Evolutionary conservation across 2,113 vertebrate genomes (phyloP), one percentile per base, ranked within the genome.

Genomic region (Tiliqua scincoides): DNA sequence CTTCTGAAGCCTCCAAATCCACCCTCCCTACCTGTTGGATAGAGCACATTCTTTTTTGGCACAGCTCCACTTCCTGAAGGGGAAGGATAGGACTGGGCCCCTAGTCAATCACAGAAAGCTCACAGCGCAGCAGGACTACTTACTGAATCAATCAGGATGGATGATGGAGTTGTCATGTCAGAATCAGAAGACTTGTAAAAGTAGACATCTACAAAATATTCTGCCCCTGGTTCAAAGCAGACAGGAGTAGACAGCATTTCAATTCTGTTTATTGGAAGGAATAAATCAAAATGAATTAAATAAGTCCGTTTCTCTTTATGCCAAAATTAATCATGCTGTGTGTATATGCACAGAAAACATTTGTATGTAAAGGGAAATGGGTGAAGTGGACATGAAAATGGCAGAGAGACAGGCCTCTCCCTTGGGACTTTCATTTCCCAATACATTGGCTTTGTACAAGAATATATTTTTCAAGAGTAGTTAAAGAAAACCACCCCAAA

Each of bases 71-170:
- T n/a, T n/a, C n/a, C 43, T 48, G 43, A 48, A 48, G 43, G 43
- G 8, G 43, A 48, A 48, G 43, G 43, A 48, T 48, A 48, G 43
- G 43, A 48, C 8, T 48, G 43, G 43, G 43, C 43, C 8, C 4
- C 43, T 48, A 48, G 43, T 48, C 43, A 48, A 48, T 48, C 54
- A 52, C 52, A 65, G 17, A 32, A 10, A 85, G 30, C 15, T 20
- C 57, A 7, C 10, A 12, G 20, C 40, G 21, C 23, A 85, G 83
- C 1, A 78, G 43, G 67, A 30, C 72, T 89, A 93, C 97, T 98
- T 95, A 99, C 98, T 70, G 98, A 98, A 92, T 98, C 98, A 65
- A 98, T 94, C 85, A 98, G 94, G 93, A 98, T 95, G 92, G 96
- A 95, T 0, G 94, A 92, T 85, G 89, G 94, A 48, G 70, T 30